These are phyloP conservation scores for Protobothrops mucrosquamatus DNA, from an alignment of 2,113 vertebrate species.

Conservation along the genomic window DNA sequence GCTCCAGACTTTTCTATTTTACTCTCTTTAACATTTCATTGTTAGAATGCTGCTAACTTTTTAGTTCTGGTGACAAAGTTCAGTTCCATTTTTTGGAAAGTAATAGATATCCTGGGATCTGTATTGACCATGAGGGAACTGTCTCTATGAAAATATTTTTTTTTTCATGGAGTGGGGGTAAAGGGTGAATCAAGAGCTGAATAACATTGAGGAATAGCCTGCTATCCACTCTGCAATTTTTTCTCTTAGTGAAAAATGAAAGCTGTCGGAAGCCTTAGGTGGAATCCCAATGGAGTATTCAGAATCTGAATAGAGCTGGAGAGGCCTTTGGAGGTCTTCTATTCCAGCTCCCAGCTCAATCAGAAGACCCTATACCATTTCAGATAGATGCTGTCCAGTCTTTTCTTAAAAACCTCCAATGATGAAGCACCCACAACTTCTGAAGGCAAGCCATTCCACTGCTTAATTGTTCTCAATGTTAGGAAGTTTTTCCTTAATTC, in stretches of 20 bases:
- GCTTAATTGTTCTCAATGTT: too few relatives aligned
- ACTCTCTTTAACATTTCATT: not conserved
- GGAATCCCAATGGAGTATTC: not conserved
- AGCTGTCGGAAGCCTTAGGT: not conserved
- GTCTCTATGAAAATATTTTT: not conserved
- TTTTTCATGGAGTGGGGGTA: not conserved
- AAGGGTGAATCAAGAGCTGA: not conserved
- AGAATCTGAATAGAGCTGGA: not conserved
- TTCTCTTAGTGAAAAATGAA: not conserved
- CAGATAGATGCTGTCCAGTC: too few relatives aligned
- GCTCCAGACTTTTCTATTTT: not conserved
- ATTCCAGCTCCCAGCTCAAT: too few relatives aligned
- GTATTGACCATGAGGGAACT: not conserved
- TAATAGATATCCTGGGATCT: not conserved
- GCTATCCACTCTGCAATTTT: not conserved
- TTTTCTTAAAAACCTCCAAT: too few relatives aligned
- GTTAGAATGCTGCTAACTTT: not conserved
- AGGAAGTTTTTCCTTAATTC: too few relatives aligned
- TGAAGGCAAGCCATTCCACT: too few relatives aligned
- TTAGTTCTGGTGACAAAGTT: not conserved
- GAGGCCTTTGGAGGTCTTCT: not conserved
- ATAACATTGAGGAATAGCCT: not conserved
- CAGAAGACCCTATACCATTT: too few relatives aligned
- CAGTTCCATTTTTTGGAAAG: not conserved
- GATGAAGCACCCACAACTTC: too few relatives aligned